These are phyloP conservation scores for Malurus elegans DNA, from an alignment of 2,113 vertebrate genomes.

Conservation along the genomic window DNA sequence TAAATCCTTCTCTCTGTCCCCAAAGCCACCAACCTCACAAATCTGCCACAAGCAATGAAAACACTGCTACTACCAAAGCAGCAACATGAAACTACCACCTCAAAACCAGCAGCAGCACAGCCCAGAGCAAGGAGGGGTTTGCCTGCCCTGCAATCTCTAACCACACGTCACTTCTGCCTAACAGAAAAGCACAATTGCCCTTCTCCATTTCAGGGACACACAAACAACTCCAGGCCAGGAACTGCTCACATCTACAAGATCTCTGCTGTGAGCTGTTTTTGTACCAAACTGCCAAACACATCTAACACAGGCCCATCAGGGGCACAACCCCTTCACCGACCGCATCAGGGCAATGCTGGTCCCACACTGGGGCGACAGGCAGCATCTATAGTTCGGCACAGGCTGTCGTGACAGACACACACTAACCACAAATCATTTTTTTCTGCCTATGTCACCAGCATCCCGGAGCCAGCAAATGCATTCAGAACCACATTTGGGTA, in stretches of 20 bases:
- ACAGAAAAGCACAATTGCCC: background rate
- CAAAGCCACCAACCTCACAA: background rate
- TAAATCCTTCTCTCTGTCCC: background rate
- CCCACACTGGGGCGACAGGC: background rate
- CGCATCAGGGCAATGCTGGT: accelerated
- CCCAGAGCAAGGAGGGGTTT: background rate
- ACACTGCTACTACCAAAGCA: background rate
- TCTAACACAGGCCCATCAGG: background rate
- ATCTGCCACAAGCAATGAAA: background rate
- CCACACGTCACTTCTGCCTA: background rate
- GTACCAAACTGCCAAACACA: background rate
- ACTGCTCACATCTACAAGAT: background rate
- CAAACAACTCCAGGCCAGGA: background rate
- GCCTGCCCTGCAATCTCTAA: background rate
- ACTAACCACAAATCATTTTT: background rate
- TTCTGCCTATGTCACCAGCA: background rate
- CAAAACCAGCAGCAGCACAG: background rate
- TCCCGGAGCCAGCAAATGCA: background rate
- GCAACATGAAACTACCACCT: background rate
- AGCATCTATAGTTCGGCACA: background rate
- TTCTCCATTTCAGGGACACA: background rate
- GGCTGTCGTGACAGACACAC: background rate
- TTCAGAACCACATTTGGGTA: background rate
- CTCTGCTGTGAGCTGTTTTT: background rate
- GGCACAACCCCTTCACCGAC: background rate